Base-by-base conservation (phyloP, 2,113 vertebrate genomes). In the Scophthalmus maximus region DNA sequence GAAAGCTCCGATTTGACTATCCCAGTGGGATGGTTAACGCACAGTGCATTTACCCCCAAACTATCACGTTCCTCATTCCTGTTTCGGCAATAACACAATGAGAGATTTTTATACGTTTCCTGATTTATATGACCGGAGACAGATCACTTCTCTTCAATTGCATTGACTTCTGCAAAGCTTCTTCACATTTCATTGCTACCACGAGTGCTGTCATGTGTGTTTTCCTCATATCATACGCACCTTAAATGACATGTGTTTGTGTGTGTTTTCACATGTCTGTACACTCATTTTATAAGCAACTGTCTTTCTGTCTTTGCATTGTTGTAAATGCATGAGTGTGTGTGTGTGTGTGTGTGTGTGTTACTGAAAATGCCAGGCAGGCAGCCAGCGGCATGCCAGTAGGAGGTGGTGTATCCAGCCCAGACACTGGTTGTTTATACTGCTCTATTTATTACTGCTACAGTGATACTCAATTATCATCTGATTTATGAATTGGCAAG, bases 401-500 rank as follows among this genome's bases (percentile, higher is more conserved):
- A 80, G 82, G 87, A 90, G 85, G 80, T 80, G 84, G 79, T 73
- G 76, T 81, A 78, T 79, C 73, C 78, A 88, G 52, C 76, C 79
- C 88, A 90, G 83, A 85, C 84, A 79, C 76, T 89, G 85, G 68
- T 73, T 88, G 91, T 92, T 91, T 91, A 85, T 89, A 88, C 81
- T 84, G 82, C 78, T 84, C 85, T 84, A 83, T 89, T 91, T 88
- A 92, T 89, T 90, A 89, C 84, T 91, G 87, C 89, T 80, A 79
- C 68, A 64, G 83, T 79, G 57, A 68, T 87, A 61, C 89, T 89
- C 85, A 92, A 92, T 93, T 93, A 92, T 89, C 70, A 86, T 86
- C 81, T 91, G 91, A 93, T 93, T 92, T 92, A 93, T 92, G 90
- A 82, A 91, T 87, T 90, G 88, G 86, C 84, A 85, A 87, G 79